Base-by-base conservation (phyloP, 2,113 vertebrate species). In the Pseudopipra pipra region DNA sequence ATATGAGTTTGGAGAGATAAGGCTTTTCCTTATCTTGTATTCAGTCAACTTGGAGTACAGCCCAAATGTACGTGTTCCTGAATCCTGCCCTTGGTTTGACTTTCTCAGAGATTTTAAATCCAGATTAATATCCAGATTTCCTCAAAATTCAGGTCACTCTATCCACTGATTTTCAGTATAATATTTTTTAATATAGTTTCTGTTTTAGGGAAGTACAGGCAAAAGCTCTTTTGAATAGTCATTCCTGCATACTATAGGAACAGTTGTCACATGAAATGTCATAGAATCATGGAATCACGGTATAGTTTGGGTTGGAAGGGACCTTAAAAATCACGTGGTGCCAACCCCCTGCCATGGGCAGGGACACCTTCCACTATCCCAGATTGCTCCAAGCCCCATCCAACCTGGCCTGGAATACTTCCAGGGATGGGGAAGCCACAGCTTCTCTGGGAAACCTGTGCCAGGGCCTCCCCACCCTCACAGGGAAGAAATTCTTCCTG, bases 11-110 rank as follows among this genome's bases (percentile, higher is more conserved):
- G 31, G 41, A 55, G 1, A 14, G 21, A 21, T 6, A 47, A 85
- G 8, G 19, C 2, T 65, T 61, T 81, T 71, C 22, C 66, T 14
- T 15, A 6, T 43, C 19, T 80, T 56, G 27, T 35, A 43, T 87
- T 75, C 47, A 85, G 22, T 25, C 37, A 85, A 2, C 6, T 65
- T 75, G 37, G 15, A 37, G 14, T n/a, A 44, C 14, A 18, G 28
- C 47, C 31, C 46, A 73, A 68, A 35, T 4, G 1, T 22, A 24
- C 0, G 0, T 0, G 1, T 8, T 68, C 44, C 52, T 68, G 23
- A 71, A 72, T 37, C 41, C 12, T 73, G 22, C 7, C 24, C 18
- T 90, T 39, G 8, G 5, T 52, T 62, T 79, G 41, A 58, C 31
- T 31, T 75, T 43, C 75, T 80, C 59, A 70, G 54, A 51, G 44